Conservation (phyloP, 1,140 invertebrate genomes). For the Lamellibrachia luymesi region DNA sequence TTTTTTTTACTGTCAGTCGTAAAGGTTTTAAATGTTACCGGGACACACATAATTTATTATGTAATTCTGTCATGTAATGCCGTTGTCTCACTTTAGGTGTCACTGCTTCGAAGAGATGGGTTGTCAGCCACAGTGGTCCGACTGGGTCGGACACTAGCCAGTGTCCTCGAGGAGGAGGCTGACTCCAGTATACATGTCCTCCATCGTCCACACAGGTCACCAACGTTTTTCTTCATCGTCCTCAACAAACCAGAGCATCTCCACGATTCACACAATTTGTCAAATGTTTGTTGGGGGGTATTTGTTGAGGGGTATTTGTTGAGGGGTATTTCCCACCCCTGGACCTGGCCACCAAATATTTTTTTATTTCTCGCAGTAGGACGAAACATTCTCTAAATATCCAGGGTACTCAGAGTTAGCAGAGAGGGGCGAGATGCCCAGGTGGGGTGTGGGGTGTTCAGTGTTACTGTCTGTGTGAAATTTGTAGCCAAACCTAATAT, state of each 20-base stretch:
- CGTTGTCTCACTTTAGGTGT: constrained; percentile 26
- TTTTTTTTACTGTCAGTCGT: neutral
- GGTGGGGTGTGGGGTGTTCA: no score
- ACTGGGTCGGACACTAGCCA: constrained; percentile 29
- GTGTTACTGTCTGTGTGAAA: no score
- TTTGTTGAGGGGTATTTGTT: no score
- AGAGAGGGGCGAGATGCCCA: no score
- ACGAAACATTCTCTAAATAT: no score
- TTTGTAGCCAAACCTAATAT: no score
- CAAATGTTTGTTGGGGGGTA: no score
- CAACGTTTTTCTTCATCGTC: neutral
- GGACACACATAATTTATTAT: neutral
- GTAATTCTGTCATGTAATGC: neutral
- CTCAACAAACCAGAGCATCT: neutral
- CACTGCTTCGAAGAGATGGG: constrained; percentile 34
- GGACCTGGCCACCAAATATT: no score
- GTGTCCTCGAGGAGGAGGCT: constrained; percentile 29
- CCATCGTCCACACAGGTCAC: constrained; percentile 29
- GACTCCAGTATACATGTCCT: constrained; percentile 30
- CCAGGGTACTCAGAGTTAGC: no score
- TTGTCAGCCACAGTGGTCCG: constrained; percentile 28
- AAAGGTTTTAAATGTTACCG: neutral
- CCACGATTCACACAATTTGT: neutral
- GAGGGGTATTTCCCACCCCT: no score
- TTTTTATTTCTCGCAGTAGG: no score